A percentile compares a stretch with the other conserved stretches of the same genome.
These are phyloP conservation scores for Lipophrys pholis DNA, from an alignment of 2,113 vertebrate genomes.

Conservation along the genomic window DNA sequence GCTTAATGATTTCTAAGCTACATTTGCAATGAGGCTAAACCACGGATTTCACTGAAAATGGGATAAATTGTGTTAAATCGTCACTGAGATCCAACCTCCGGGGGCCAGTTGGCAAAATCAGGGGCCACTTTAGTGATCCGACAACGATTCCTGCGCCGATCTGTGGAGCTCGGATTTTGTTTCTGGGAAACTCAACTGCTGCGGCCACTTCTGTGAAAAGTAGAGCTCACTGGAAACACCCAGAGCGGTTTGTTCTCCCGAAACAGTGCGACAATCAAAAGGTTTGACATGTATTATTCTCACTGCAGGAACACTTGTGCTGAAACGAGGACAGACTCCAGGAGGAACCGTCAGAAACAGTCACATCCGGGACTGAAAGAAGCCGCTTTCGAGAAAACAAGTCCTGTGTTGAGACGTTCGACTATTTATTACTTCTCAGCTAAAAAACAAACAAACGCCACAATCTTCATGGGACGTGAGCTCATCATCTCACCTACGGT, in stretches of 20 bases:
- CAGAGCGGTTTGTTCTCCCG: neutral
- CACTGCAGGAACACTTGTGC: neutral
- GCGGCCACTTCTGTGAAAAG: constrained; percentile 24
- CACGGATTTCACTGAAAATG: constrained; percentile 53
- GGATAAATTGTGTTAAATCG: constrained; percentile 54
- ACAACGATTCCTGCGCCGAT: constrained; percentile 33
- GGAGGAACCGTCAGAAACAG: neutral
- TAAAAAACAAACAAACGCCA: too few species aligned
- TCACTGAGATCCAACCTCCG: constrained; percentile 19
- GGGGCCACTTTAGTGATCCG: constrained; percentile 41
- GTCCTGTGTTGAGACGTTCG: neutral
- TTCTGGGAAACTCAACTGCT: neutral
- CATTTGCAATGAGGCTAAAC: constrained; percentile 54
- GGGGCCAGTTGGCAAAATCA: constrained; percentile 48
- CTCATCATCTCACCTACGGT: too few species aligned
- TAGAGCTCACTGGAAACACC: neutral
- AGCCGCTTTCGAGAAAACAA: too few species aligned
- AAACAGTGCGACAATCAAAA: constrained; percentile 11
- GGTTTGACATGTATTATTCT: constrained; percentile 11
- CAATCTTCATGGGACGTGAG: too few species aligned
- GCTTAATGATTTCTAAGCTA: constrained; percentile 73
- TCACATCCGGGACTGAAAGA: neutral
- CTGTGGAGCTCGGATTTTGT: constrained; percentile 4
- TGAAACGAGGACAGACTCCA: neutral
- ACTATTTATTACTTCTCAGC: neutral